phyloP scores from a whole-genome alignment of 2,113 vertebrate genomes.

The Python bivittatus region DNA sequence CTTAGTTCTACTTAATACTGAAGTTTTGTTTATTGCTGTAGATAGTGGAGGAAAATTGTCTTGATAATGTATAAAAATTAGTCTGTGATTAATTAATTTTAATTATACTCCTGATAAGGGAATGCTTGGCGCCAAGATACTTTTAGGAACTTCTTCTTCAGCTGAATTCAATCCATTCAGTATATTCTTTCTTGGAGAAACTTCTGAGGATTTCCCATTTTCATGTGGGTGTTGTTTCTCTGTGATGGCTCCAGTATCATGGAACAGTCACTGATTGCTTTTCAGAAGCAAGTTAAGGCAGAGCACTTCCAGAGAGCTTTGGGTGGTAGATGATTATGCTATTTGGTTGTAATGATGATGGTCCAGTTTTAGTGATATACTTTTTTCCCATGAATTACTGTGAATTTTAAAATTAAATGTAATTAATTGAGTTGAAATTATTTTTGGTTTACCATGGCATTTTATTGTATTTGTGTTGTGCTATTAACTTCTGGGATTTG shows the following conservation, averaged over 20 bases:
- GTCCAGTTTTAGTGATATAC: background rate
- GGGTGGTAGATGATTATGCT: background rate
- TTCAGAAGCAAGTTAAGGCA: background rate
- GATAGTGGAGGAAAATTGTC: background rate
- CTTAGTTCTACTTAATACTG: background rate
- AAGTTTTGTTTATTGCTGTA: background rate
- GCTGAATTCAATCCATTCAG: background rate
- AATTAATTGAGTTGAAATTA: background rate
- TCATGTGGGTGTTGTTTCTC: background rate
- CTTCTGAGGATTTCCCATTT: background rate
- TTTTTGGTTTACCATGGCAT: background rate
- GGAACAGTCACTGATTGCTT: background rate
- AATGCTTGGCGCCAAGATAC: background rate
- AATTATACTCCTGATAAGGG: background rate
- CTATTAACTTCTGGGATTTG: background rate
- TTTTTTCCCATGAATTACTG: background rate
- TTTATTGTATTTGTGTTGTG: background rate
- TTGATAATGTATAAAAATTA: background rate
- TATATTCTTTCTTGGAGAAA: background rate
- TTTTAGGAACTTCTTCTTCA: background rate
- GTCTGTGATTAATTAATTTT: background rate
- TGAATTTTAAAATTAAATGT: background rate
- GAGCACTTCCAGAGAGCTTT: background rate
- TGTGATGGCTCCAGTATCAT: background rate
- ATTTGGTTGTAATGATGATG: background rate